phyloP scores from a whole-genome alignment of 1,140 invertebrate species.

The Brachionus rotundiformis region DNA sequence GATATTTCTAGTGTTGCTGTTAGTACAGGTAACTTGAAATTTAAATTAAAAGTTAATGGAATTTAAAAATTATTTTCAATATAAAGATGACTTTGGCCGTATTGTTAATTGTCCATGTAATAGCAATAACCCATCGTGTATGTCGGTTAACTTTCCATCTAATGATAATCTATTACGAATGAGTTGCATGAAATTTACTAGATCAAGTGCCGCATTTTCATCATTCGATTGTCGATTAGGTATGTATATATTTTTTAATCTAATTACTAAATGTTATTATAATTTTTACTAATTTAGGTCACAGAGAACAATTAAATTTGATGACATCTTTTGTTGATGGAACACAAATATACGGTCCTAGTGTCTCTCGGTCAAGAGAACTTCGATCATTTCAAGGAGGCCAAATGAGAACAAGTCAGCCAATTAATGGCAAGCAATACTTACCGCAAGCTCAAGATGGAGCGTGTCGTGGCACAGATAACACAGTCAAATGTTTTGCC shows the following conservation, averaged over 20 bases:
- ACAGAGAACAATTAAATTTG: conserved; percentile 72
- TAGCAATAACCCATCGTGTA: neutral
- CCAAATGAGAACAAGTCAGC: conserved; percentile 2
- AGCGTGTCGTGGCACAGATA: conserved; percentile 21
- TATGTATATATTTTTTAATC: too few species aligned
- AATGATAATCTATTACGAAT: conserved; percentile 48
- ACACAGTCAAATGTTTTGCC: conserved; percentile 32
- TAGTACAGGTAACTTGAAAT: conserved; percentile 18
- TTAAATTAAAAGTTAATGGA: too few species aligned
- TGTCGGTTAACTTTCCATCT: conserved; percentile 40
- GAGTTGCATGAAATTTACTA: conserved; percentile 43
- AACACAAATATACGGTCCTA: conserved; percentile 69
- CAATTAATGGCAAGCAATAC: neutral
- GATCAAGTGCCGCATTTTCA: conserved; percentile 38
- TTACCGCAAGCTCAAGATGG: conserved; percentile 37
- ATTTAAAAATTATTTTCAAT: too few species aligned
- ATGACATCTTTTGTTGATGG: conserved; percentile 81
- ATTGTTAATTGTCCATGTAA: conserved; percentile 45
- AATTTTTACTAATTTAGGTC: neutral
- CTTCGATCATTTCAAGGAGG: conserved; percentile 26
- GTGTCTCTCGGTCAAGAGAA: neutral
- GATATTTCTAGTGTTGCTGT: conserved; percentile 47
- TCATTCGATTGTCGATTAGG: conserved; percentile 34
- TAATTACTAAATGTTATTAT: too few species aligned
- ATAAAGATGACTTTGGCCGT: conserved; percentile 1